Percentiles rank a stretch among this genome's conserved stretches.
phyloP scores from a whole-genome alignment of 1,140 invertebrate genomes.

The Caerostris darwini region DNA sequence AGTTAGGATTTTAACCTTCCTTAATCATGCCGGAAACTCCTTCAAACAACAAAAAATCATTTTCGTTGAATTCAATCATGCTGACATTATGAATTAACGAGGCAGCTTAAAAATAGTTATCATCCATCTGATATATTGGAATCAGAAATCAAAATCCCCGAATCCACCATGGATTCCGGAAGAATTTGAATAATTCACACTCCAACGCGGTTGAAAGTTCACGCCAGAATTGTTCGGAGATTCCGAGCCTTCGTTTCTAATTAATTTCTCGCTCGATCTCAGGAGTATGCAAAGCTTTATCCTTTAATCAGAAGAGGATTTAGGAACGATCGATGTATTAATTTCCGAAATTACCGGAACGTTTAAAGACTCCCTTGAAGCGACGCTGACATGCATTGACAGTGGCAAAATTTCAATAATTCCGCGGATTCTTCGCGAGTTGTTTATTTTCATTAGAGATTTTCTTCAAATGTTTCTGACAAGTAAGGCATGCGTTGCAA shows the following conservation, averaged over 20 bases:
- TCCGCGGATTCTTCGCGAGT: too few relatives aligned
- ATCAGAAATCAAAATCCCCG: constrained; percentile 2
- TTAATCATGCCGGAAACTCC: too few relatives aligned
- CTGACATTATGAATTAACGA: too few relatives aligned
- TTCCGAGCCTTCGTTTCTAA: background rate
- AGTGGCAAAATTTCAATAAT: background rate
- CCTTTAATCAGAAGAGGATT: background rate
- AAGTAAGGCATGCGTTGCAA: too few relatives aligned
- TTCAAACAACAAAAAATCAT: too few relatives aligned
- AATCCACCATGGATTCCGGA: background rate
- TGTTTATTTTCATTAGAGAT: too few relatives aligned
- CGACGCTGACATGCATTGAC: background rate
- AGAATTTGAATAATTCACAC: constrained; percentile 11
- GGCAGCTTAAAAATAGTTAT: too few relatives aligned
- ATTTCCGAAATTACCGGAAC: background rate
- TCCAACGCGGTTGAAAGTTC: background rate
- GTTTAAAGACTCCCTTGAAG: background rate
- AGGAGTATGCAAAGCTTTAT: constrained; percentile 11
- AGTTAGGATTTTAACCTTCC: too few relatives aligned
- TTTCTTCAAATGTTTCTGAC: too few relatives aligned
- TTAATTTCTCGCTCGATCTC: constrained; percentile 18
- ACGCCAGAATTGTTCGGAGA: constrained; percentile 2
- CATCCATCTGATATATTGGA: too few relatives aligned
- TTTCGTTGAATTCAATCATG: too few relatives aligned
- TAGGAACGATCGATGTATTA: constrained; percentile 9